Evolutionary conservation across 2,113 vertebrate genomes (phyloP).

Genomic region (Psilopsiagon aymara): DNA sequence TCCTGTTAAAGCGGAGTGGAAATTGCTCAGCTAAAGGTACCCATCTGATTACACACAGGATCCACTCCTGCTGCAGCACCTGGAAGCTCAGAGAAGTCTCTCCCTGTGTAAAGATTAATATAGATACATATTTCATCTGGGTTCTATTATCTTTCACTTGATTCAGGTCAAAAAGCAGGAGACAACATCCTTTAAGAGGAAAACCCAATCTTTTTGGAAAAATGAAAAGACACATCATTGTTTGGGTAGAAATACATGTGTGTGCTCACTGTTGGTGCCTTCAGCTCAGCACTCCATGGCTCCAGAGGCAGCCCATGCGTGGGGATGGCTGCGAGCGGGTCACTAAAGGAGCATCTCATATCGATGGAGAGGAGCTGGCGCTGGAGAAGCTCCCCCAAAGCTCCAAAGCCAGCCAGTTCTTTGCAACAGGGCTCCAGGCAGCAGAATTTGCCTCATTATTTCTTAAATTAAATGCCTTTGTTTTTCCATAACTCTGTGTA

Average conservation of each 20-base stretch:
- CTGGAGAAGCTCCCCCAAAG: background rate
- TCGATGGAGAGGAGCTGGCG: accelerated
- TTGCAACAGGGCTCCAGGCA: background rate
- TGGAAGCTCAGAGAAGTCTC: background rate
- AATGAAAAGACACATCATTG: slow-evolving; percentile 64
- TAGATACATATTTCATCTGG: slow-evolving; percentile 50
- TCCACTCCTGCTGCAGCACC: background rate
- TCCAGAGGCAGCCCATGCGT: accelerated
- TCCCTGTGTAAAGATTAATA: slow-evolving; percentile 31
- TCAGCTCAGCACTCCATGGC: accelerated
- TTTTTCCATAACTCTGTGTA: background rate
- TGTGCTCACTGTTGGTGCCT: background rate
- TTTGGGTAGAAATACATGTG: background rate
- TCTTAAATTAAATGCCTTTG: background rate
- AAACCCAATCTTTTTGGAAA: slow-evolving; percentile 68
- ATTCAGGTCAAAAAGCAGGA: slow-evolving; percentile 71
- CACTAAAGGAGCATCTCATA: background rate
- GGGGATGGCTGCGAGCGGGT: accelerated
- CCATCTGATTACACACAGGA: background rate
- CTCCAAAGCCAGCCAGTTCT: background rate
- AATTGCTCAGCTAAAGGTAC: background rate
- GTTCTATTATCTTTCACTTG: slow-evolving; percentile 67
- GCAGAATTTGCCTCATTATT: background rate
- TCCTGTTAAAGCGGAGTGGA: background rate
- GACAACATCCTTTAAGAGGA: slow-evolving; percentile 53